Evolutionary conservation across 2,797 vertebrate species (phyloP).

Genomic region (Monodelphis domestica): DNA sequence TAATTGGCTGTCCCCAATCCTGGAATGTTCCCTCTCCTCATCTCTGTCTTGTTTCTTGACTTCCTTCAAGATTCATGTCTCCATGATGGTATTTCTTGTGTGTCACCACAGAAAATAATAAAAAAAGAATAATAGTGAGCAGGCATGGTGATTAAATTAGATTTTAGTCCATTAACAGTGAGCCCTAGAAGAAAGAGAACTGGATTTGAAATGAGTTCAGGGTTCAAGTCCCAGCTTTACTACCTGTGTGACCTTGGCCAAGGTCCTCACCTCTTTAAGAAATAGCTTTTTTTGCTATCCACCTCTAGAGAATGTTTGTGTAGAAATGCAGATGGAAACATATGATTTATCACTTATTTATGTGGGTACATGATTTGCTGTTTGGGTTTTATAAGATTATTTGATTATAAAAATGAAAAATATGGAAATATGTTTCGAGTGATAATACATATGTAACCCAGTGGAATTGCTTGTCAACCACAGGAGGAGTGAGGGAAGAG

Average conservation of each 20-base stretch:
- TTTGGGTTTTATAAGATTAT: too few species aligned
- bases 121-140: neutral
- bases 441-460: too few species aligned
- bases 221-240: neutral
- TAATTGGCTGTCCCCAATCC: neutral
- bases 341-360: too few species aligned
- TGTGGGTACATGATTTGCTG: too few species aligned
- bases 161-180: neutral
- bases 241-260: neutral
- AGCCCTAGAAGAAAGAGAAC: neutral
- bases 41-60: neutral
- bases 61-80: neutral
- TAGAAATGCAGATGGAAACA: too few species aligned
- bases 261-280: neutral
- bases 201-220: neutral
- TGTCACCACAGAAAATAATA: neutral
- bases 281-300: neutral
- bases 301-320: too few species aligned
- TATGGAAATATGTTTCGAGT: too few species aligned
- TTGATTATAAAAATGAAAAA: too few species aligned
- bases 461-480: too few species aligned
- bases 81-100: neutral
- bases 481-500: too few species aligned
- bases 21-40: neutral
- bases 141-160: neutral